Evolutionary conservation across 2,888 invertebrate species (phyloP), one percentile per base, ranked within the genome.

Genomic region (Heliconius ismenius): DNA sequence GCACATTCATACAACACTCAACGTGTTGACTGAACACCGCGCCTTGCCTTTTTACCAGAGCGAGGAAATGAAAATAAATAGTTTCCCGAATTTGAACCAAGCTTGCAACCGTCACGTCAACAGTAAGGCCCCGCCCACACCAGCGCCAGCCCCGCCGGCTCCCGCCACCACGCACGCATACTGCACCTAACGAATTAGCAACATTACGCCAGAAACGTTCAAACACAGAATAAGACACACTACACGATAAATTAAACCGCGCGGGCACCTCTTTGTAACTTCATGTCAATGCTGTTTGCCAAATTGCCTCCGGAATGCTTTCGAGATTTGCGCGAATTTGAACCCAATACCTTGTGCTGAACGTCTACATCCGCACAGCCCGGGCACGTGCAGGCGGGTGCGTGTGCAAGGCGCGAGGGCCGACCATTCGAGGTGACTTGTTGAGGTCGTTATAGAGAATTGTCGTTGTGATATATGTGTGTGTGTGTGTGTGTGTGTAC

Each of bases 301-400:
- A 89, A 89, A 89, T 87, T 87, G 87, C 87, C 85, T 84, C 82
- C 83, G 83, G 83, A 82, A 82, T 80, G 64, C 68, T 76, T 72
- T 43, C 72, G 36, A 70, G 28, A 28, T 18, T 10, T 21, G 13
- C 7, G 18, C 21, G 15, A 76, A 73, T 73, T 64, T 68, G 28
- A 58, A 64, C 79, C 67, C 74, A 78, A 68, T 3, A 10, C 65
- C 24, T 3, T 26, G 2, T 1, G 2, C 0, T 13, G 36, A 80
- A 39, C 74, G 78, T 76, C 60, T 11, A 78, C 68, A 65, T n/a
- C 76, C 6, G 73, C n/a, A 69, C 11, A 63, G 26, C 32, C 39
- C 10, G 43, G 36, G 13, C 63, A 70, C 63, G 79, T 81, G 81
- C 81, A 81, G 77, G 60, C 68, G 62, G 49, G 76, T 79, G 79